Evolutionary conservation across 2,797 vertebrate genomes (phyloP), one percentile per base, ranked within the genome.

Genomic region (Melanotaenia nigrans): DNA sequence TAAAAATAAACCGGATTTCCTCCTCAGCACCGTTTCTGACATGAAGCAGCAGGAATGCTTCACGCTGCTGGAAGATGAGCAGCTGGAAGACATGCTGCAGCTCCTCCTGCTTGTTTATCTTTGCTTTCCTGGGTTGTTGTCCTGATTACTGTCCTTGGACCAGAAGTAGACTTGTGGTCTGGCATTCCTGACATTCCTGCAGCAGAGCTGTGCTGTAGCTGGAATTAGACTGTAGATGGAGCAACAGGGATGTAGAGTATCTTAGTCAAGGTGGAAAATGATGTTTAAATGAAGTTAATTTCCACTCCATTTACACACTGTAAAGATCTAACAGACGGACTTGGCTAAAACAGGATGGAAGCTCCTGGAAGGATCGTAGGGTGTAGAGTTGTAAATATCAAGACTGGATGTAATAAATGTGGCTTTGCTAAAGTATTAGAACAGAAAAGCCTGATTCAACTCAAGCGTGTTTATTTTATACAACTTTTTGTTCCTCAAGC

Each of bases 1-100:
- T 84, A 86, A 83, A 89, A 85, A 90, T 84, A 88, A 86, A 78
- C 68, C n/a, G 16, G 10, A 77, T 62, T 74, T 91, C 72, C 77
- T 89, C 49, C 6, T 58, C 0, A 4, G 36, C 2, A 61, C 28
- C 18, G 11, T 66, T 65, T 73, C 22, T 72, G 49, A 22, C 47
- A 22, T 53, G 22, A 25, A 12, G 58, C 35, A 59, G 68, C 51
- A 38, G 64, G 9, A 60, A 49, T 56, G 3, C 7, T 33, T 81
- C 1, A 60, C 11, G 35, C 10, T 47, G 4, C 25, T 38, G 51
- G 24, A 8, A 36, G 36, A 11, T 3, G 36, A 14, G 13, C 3
- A 36, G 11, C 30, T 40, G 38, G 13, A 40, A 16, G 38, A 16
- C 13, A 5, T 12, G 36, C 5, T 35, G 33, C 33, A 10, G 36